Evolutionary conservation across 2,113 vertebrate genomes (phyloP), one percentile per base, ranked within the genome.

Genomic region (Leptosomus discolor): DNA sequence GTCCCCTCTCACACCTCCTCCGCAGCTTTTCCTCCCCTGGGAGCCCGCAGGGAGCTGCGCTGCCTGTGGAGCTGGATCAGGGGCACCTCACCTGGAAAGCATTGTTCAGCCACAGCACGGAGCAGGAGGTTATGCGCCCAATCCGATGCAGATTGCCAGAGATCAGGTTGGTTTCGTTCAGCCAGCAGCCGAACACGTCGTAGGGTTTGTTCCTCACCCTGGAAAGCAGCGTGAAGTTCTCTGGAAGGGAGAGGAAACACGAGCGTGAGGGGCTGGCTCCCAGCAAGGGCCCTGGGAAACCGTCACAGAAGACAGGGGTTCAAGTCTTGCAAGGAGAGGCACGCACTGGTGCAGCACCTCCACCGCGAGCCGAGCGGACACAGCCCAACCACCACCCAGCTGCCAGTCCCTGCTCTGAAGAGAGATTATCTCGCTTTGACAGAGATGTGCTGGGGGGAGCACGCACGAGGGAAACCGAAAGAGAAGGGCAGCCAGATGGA

Each of bases 151-250:
- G 98, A 96, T 99, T 99, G 65, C 99, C 99, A 2, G 99, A 99
- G 92, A 99, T 99, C 85, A 99, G 90, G 97, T 99, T 99, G 50
- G 99, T 99, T 97, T 99, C 99, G 2, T 99, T 99, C 82, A 99
- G 98, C 99, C 99, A 99, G 97, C 99, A 99, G 94, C 99, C 99
- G 36, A 99, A 99, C 81, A 99, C 99, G 11, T 99, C 99, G 2
- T 99, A 99, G 11, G 99, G 99, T 89, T 99, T 99, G 95, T 99
- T 99, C 91, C 99, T 98, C n/a, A 99, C 99, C 1, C 99, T 98
- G 4, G 99, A 99, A 81, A 99, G 97, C 84, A 99, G 98, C 0
- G 98, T 98, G 92, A 99, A 99, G 95, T 99, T 99, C 56, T 99
- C 99, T 99, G 97, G 3, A 78, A 75, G 81, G n/a, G 20, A 90